phyloP scores from a whole-genome alignment of 2,888 invertebrate species.

The Cataglyphis rosenhaueri region DNA sequence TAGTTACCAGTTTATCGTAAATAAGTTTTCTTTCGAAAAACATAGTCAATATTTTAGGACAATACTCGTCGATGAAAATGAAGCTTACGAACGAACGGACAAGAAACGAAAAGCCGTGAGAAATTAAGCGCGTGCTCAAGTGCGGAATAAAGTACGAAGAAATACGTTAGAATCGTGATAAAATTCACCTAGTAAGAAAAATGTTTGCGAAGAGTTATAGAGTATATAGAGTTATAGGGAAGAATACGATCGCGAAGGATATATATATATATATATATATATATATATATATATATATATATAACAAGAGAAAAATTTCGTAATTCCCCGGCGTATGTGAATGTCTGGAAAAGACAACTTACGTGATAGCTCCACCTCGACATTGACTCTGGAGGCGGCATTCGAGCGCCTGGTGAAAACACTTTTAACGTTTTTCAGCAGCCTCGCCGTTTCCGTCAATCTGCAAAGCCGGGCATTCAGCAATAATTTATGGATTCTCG shows the following conservation, averaged over 20 bases:
- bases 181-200: slow-evolving; percentile 24
- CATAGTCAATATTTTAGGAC: slow-evolving; percentile 6
- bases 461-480: slow-evolving; percentile 87
- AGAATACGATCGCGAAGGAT: not conserved
- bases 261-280: not conserved
- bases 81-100: slow-evolving; percentile 33
- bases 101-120: slow-evolving; percentile 57
- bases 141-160: not conserved
- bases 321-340: slow-evolving; percentile 53
- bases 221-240: not conserved
- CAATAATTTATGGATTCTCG: slow-evolving; percentile 65
- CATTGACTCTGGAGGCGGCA: slow-evolving; percentile 90
- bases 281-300: not conserved
- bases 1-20: not conserved
- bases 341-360: slow-evolving; percentile 87
- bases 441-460: slow-evolving; percentile 98
- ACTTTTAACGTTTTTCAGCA: slow-evolving; percentile 97
- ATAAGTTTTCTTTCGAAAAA: not conserved
- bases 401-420: slow-evolving; percentile 94
- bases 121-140: slow-evolving; percentile 60
- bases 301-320: not conserved
- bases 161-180: not conserved
- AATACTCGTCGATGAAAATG: slow-evolving; percentile 31
- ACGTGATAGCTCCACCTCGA: slow-evolving; percentile 97
- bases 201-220: slow-evolving; percentile 2